Evolutionary conservation across 2,797 vertebrate genomes (phyloP), one percentile per base, ranked within the genome.

Genomic region (Mus spretus): DNA sequence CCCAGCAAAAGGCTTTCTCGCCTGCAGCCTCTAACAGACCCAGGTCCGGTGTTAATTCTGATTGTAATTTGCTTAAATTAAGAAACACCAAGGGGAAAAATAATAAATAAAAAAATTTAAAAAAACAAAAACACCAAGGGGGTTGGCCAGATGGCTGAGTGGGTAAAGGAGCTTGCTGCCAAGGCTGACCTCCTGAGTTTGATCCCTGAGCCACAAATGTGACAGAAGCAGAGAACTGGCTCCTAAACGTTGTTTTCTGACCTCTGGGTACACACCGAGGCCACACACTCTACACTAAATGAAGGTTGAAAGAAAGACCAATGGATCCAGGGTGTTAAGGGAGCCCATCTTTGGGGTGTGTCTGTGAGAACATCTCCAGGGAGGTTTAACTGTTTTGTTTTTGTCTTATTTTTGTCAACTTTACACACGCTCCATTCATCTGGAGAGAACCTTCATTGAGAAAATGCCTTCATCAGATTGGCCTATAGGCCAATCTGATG

Each of bases 1-100:
- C 44, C 40, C 59, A 53, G 10, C 20, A 47, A 10, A 79, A 63
- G 82, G 67, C 28, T 75, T 75, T 81, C 31, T 59, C 83, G 61
- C 78, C 87, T 55, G 65, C 84, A 75, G 81, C 65, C 59, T 65
- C 84, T 65, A 81, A 67, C 26, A 91, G 84, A 88, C 40, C 17
- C 13, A 74, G 70, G 59, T 17, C 55, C 50, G 86, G 53, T 19
- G 59, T 44, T n/a, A 57, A 94, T 67, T n/a, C 81, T 53, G 24
- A 6, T 26, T 28, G 10, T 94, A 85, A 70, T 90, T 89, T 90
- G 67, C n/a, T 80, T 89, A 78, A 65, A 89, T 34, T 17, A 57
- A 74, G 65, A 72, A 84, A 63, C 81, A 31, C 17, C 40, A 63
- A 83, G 55, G 53, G 34, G 50, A 50, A 50, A 12, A 50, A 50